Conservation (phyloP, 2,797 vertebrate genomes). For the Ibycter americanus region DNA sequence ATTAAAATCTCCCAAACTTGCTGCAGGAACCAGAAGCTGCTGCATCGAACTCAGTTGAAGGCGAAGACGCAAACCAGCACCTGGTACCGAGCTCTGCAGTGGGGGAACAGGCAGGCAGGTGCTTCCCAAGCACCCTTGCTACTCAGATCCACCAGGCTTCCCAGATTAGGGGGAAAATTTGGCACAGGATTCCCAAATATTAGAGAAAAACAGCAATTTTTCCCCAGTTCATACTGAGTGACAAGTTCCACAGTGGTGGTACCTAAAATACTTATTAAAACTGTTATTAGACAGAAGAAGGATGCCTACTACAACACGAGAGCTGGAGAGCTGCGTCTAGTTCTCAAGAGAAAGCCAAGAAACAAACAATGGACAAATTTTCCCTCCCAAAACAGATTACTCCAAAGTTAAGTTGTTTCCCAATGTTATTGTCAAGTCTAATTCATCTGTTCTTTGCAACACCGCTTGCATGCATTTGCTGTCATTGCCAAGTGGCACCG, state of each 20-base stretch:
- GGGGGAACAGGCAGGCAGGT: not conserved
- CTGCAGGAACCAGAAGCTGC: not conserved
- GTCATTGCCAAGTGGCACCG: not conserved
- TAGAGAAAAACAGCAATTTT: not conserved
- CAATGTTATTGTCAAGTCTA: not conserved
- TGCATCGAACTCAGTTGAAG: not conserved
- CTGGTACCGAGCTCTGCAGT: fast-evolving
- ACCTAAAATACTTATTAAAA: not conserved
- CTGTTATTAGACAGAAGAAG: not conserved
- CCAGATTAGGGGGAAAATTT: not conserved
- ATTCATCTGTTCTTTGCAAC: not conserved
- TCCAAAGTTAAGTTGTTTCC: not conserved
- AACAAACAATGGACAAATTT: not conserved
- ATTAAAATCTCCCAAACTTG: not conserved
- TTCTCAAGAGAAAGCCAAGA: not conserved
- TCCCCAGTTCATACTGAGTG: not conserved
- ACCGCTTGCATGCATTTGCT: not conserved
- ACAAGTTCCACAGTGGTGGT: not conserved
- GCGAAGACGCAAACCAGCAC: not conserved
- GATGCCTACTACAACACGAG: not conserved
- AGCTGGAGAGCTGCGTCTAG: not conserved
- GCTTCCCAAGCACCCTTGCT: not conserved
- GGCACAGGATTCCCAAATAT: not conserved
- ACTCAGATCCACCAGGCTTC: not conserved
- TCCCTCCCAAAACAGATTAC: not conserved